Percentiles rank a stretch among this genome's conserved stretches.
Conservation (phyloP, 2,113 vertebrate genomes). For the Mesoclemmys tuberculata region DNA sequence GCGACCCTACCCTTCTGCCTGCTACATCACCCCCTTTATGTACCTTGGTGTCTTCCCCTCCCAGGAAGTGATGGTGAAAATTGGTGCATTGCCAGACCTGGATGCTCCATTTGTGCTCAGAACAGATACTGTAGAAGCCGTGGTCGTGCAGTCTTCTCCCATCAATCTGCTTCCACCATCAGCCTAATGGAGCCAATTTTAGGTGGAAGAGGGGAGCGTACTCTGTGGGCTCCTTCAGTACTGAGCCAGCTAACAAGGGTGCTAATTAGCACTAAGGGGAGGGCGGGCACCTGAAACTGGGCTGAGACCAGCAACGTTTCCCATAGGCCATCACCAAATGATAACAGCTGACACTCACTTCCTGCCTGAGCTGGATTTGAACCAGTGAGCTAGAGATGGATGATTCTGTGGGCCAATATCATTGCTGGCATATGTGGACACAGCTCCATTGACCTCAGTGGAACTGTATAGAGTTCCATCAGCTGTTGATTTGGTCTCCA, state of each 20-base stretch:
- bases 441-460: neutral
- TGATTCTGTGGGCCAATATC: neutral
- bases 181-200: neutral
- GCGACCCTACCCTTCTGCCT: too few species aligned
- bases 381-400: neutral
- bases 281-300: neutral
- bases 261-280: neutral
- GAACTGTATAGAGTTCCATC: neutral
- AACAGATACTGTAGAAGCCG: too few species aligned
- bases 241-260: neutral
- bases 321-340: neutral
- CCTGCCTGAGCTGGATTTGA: neutral
- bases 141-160: too few species aligned
- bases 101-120: too few species aligned
- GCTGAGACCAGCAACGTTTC: neutral
- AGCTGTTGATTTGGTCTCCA: neutral
- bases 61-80: neutral
- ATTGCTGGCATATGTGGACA: neutral
- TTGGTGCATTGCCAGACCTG: neutral
- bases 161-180: too few species aligned
- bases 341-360: neutral
- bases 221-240: neutral
- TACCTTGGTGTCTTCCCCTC: too few species aligned
- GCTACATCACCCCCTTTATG: too few species aligned
- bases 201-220: neutral